These are phyloP conservation scores for Apis cerana DNA, from an alignment of 1,140 invertebrate species.

Conservation along the genomic window DNA sequence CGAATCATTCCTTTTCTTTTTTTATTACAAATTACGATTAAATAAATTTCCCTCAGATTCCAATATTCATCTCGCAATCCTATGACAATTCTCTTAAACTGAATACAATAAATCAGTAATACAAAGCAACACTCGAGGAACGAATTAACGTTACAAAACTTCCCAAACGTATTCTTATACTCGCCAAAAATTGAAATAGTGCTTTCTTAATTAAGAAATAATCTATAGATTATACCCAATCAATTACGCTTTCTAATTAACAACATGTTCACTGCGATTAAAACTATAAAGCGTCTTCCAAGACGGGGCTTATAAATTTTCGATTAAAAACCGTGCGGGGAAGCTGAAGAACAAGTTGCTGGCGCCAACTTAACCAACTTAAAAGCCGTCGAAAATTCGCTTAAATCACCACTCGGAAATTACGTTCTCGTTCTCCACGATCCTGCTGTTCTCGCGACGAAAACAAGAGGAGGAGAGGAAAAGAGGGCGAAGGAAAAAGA, in stretches of 20 bases:
- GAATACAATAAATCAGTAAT: no score
- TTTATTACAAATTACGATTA: neutral
- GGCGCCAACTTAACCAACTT: neutral
- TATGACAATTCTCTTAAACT: no score
- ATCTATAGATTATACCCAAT: no score
- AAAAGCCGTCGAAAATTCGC: conserved; percentile 4
- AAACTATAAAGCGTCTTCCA: neutral
- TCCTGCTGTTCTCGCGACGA: neutral
- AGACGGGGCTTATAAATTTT: conserved; percentile 13
- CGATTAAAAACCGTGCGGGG: neutral
- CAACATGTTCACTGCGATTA: neutral
- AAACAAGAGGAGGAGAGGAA: neutral
- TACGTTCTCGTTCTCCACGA: no score
- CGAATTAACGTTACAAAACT: no score
- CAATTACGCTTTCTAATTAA: conserved; percentile 3
- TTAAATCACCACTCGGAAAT: no score
- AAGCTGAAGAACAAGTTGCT: neutral
- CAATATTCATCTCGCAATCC: no score
- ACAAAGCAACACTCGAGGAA: no score
- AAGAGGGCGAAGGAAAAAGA: neutral
- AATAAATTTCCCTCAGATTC: neutral
- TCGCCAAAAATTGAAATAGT: no score
- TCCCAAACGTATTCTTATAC: no score
- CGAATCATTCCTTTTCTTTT: no score
- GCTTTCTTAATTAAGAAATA: neutral